phyloP scores from a whole-genome alignment of 2,888 invertebrate species.

The Drosophila lutescens region DNA sequence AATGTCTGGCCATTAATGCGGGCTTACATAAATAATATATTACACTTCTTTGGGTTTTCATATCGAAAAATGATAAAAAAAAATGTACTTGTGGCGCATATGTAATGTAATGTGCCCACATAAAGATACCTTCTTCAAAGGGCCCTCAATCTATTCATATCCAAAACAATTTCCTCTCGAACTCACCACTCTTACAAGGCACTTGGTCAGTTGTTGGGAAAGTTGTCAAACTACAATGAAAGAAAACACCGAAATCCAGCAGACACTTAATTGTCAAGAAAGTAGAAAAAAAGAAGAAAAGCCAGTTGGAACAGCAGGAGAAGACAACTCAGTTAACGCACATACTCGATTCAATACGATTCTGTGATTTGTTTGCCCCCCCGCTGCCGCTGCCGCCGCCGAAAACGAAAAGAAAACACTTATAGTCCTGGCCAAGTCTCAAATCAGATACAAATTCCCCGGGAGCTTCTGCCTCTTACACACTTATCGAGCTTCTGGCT shows the following conservation, averaged over 20 bases:
- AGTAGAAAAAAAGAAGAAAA: conserved; percentile 2
- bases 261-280: conserved; percentile 38
- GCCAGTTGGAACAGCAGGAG: conserved; percentile 10
- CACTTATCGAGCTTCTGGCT: conserved; percentile 68
- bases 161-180: conserved; percentile 8
- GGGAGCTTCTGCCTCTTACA: conserved; percentile 53
- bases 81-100: no score
- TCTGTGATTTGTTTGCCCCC: conserved; percentile 33
- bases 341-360: conserved; percentile 17
- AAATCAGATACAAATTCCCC: conserved; percentile 41
- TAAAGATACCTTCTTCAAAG: not conserved
- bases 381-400: not conserved
- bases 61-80: no score
- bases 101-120: no score
- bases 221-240: conserved; percentile 17
- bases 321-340: conserved; percentile 35
- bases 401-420: conserved; percentile 30
- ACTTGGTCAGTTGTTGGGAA: conserved; percentile 18
- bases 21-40: not conserved
- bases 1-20: not conserved
- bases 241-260: not conserved
- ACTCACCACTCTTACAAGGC: not conserved
- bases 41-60: not conserved
- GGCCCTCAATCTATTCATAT: conserved; percentile 1
- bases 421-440: conserved; percentile 36